These are phyloP conservation scores for Drymonia ruficornis DNA, from an alignment of 2,888 invertebrate genomes.

Conservation along the genomic window DNA sequence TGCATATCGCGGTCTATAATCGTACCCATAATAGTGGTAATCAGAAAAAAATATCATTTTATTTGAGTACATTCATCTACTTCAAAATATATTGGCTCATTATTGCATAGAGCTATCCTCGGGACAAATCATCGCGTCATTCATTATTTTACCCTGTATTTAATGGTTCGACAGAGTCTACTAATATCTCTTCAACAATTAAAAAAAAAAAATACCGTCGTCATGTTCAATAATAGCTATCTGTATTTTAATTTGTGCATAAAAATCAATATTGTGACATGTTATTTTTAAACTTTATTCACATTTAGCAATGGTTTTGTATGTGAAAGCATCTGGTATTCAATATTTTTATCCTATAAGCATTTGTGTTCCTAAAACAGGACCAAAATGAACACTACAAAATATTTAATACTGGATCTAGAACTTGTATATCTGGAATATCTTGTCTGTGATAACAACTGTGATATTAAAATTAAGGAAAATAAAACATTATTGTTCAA, in stretches of 20 bases:
- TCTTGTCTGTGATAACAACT: conserved; percentile 40
- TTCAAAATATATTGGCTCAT: too few relatives aligned
- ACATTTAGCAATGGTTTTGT: background rate
- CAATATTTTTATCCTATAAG: background rate
- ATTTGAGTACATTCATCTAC: too few relatives aligned
- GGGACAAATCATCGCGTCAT: background rate
- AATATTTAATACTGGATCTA: background rate
- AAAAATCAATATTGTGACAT: background rate
- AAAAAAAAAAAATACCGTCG: background rate
- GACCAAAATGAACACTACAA: background rate
- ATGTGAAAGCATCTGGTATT: background rate
- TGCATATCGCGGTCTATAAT: too few relatives aligned
- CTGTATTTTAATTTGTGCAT: too few relatives aligned
- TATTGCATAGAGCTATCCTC: background rate
- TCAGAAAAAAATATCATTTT: too few relatives aligned
- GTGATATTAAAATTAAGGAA: conserved; percentile 37
- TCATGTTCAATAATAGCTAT: too few relatives aligned
- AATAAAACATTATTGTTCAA: conserved; percentile 21
- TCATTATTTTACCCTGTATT: background rate
- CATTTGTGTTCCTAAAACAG: background rate
- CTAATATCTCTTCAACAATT: background rate
- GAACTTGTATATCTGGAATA: background rate
- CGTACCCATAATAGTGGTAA: too few relatives aligned
- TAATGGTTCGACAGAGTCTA: background rate
- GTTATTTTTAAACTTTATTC: background rate